These are phyloP conservation scores for Parnassius glacialis DNA, from an alignment of 2,888 invertebrate genomes.

Conservation along the genomic window DNA sequence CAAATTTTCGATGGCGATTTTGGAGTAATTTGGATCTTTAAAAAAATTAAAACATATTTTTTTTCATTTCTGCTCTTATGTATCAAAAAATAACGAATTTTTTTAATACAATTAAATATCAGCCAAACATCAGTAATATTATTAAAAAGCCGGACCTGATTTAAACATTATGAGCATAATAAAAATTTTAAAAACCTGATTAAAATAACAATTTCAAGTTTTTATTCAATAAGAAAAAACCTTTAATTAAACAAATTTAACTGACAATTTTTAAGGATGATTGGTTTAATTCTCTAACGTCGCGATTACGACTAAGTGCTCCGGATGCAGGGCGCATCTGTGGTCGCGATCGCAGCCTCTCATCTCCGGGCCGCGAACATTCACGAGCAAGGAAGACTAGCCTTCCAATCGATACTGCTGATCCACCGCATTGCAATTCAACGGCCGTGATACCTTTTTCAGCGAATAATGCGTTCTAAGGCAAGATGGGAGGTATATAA, in stretches of 20 bases:
- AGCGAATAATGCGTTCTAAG: slow-evolving; percentile 49
- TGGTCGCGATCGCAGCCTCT: slow-evolving; percentile 33
- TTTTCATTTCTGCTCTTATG: no score
- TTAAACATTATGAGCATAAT: no score
- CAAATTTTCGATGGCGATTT: no score
- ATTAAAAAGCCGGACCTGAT: no score
- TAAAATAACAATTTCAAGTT: no score
- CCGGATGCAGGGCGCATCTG: slow-evolving; percentile 23
- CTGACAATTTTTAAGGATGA: background rate
- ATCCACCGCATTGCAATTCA: slow-evolving; percentile 35
- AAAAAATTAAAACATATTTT: no score
- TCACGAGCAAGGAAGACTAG: slow-evolving; percentile 51
- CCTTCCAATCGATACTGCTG: slow-evolving; percentile 40
- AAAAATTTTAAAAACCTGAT: no score
- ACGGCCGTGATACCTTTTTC: slow-evolving; percentile 72
- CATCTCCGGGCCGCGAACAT: slow-evolving; percentile 32
- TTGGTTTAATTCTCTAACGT: background rate
- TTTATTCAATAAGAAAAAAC: background rate
- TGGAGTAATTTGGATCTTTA: no score
- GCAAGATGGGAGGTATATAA: slow-evolving; percentile 60
- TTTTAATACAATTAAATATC: no score
- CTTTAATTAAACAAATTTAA: slow-evolving; percentile 1
- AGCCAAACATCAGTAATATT: no score
- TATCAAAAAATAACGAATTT: no score
- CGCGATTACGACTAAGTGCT: slow-evolving; percentile 4